These are phyloP conservation scores for Anseranas semipalmata DNA, from an alignment of 2,113 vertebrate genomes.

Conservation along the genomic window DNA sequence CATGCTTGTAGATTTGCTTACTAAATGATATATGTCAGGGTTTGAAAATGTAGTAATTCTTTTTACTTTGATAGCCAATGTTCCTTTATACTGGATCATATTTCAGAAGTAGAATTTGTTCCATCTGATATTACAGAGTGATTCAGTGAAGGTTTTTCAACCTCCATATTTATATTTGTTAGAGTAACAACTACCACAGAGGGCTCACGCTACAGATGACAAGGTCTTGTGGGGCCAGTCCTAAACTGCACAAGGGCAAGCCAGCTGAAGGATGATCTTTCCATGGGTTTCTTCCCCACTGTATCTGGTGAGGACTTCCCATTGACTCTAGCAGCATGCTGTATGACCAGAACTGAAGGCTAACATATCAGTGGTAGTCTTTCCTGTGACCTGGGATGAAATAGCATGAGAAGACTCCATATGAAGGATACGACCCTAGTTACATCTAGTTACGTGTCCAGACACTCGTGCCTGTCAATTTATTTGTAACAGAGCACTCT, in stretches of 20 bases:
- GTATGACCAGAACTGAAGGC: neutral
- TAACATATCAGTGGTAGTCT: neutral
- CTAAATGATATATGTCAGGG: neutral
- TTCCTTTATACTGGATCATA: neutral
- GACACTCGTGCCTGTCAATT: neutral
- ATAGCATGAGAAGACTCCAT: neutral
- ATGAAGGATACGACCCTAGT: neutral
- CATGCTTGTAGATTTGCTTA: neutral
- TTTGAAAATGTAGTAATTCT: neutral
- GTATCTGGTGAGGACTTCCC: neutral
- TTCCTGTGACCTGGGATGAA: neutral
- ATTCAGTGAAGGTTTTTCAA: neutral
- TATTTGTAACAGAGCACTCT: neutral
- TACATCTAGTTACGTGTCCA: neutral
- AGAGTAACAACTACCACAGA: neutral
- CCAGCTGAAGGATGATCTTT: neutral
- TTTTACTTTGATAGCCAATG: neutral
- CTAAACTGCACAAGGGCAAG: neutral
- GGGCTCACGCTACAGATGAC: neutral
- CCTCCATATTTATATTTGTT: neutral
- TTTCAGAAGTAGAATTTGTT: neutral
- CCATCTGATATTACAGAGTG: neutral
- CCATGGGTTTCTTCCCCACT: neutral
- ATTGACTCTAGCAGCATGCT: neutral
- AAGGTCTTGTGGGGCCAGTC: neutral